A percentile compares a stretch with the other conserved stretches of the same genome.
Conservation (phyloP, 2,797 vertebrate genomes). For the Fistularia tabacaria region DNA sequence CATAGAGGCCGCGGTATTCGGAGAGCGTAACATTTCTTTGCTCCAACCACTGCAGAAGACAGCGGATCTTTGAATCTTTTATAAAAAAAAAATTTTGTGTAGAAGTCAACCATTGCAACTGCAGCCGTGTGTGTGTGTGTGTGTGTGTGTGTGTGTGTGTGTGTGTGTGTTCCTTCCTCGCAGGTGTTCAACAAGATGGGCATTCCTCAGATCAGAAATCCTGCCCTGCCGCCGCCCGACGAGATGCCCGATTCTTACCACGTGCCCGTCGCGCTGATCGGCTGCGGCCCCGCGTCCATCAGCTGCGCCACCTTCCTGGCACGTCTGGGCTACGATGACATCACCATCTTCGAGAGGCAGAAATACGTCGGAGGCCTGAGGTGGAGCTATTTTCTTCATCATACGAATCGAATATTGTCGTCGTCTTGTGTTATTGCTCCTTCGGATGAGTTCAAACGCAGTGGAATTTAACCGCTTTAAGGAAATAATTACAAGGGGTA, state of each 20-base stretch:
- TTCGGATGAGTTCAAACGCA: no score
- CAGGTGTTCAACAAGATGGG: conserved; percentile 94
- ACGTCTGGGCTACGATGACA: conserved; percentile 86
- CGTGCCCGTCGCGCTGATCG: conserved; percentile 86
- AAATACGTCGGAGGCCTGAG: conserved; percentile 88
- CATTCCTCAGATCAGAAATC: conserved; percentile 85
- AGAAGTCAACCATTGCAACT: not conserved
- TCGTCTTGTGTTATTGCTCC: no score
- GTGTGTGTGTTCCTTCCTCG: conserved; percentile 5
- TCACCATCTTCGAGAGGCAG: conserved; percentile 91
- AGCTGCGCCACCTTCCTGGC: conserved; percentile 92
- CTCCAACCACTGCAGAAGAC: no score
- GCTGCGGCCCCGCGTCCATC: conserved; percentile 88
- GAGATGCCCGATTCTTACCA: conserved; percentile 83
- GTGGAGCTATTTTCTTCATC: conserved; percentile 59
- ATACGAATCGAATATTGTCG: no score
- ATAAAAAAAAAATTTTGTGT: no score
- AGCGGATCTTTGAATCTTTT: no score
- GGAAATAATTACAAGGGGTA: no score
- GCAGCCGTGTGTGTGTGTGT: not conserved
- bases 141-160: conserved; percentile 5
- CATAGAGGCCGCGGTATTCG: no score
- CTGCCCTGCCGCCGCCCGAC: conserved; percentile 74
- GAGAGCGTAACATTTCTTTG: no score
- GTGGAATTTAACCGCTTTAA: no score